Conservation (phyloP, 2,113 vertebrate species). For the Pyxicephalus adspersus region DNA sequence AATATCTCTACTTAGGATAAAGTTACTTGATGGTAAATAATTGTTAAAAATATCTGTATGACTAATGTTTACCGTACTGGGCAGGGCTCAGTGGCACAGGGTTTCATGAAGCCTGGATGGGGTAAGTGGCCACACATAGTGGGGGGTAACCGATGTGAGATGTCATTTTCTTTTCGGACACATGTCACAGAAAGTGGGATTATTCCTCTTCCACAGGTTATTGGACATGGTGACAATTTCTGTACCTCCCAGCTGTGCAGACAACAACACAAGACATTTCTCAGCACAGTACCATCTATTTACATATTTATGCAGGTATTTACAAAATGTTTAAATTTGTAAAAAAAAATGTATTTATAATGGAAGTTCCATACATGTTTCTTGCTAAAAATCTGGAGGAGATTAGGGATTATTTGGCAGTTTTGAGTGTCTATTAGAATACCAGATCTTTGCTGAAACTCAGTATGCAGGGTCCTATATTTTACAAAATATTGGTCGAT, state of each 20-base stretch:
- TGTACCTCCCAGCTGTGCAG: conserved; percentile 71
- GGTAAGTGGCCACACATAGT: conserved; percentile 65
- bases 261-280: neutral
- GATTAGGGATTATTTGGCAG: too few relatives aligned
- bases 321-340: too few relatives aligned
- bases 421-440: too few relatives aligned
- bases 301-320: too few relatives aligned
- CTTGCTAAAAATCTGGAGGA: too few relatives aligned
- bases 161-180: conserved; percentile 63
- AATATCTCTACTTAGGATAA: too few relatives aligned
- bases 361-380: too few relatives aligned
- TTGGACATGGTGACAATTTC: conserved; percentile 70
- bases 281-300: neutral
- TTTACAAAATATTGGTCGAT: too few relatives aligned
- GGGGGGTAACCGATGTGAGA: conserved; percentile 61
- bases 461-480: too few relatives aligned
- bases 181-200: conserved; percentile 69
- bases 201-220: conserved; percentile 75
- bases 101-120: conserved; percentile 62
- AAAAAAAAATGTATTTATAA: too few relatives aligned
- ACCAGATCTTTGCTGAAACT: too few relatives aligned
- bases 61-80: conserved; percentile 67
- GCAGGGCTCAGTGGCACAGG: conserved; percentile 70
- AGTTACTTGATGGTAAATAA: neutral
- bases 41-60: neutral